Base-by-base conservation (phyloP, 1,140 invertebrate species). In the Drosophila nasuta region DNA sequence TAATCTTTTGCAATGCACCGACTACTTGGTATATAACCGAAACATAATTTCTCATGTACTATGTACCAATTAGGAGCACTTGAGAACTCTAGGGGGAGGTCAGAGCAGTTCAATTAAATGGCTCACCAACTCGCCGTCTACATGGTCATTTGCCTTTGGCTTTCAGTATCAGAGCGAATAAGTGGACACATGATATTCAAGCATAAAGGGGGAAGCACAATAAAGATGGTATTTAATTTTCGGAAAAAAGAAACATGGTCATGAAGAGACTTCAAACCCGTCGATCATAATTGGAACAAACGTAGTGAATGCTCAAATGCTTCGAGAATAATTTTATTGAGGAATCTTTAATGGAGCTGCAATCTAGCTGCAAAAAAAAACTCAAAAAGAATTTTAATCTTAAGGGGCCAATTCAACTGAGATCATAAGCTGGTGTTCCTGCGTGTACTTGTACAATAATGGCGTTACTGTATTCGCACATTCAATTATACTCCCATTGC, bases 81-180 rank as follows among this genome's bases (percentile, higher is more conserved):
- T 57, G 77, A 81, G 74, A 85, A 64, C 68, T 85, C 46, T 56
- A 68, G 63, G 35, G 74, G 60, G 57, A 79, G 82, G 79, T 86
- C 76, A 87, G 70, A 79, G 82, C 68, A 77, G 79, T 76, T 82
- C 76, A 86, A 82, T 87, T 82, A 87, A 87, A 79, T 79, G 79
- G 45, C 56, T 51, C 48, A 35, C 69, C 54, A 49, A 64, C 38
- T 51, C 71, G 51, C 46, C 62, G 70, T 77, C 67, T 77, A 43
- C 41, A 60, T 43, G 59, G 38, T 51, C 73, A 66, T 69, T 69
- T 73, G 68, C 43, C 43, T 77, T 28, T 10, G 46, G 17, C 51
- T 63, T 25, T 38, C 49, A 77, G 59, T 67, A 62, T 33, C 30
- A 38, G 33, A 25, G 3, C 20, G 20, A 25, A 33, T 33, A 33